Evolutionary conservation across 2,888 invertebrate genomes (phyloP), one percentile per base, ranked within the genome.

Genomic region (Nesidiocoris tenuis): DNA sequence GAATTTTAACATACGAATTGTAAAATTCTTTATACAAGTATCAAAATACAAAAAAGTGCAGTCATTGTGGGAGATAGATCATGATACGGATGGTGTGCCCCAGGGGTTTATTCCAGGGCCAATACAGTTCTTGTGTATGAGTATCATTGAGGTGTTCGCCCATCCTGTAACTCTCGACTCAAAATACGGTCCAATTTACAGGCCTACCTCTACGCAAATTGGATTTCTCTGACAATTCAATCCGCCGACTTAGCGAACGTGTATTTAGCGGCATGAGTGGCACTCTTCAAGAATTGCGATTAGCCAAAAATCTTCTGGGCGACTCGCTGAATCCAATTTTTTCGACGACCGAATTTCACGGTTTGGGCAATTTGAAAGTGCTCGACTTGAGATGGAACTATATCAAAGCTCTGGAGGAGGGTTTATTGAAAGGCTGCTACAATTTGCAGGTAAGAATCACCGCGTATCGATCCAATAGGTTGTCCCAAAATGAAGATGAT

Each of bases 301-400:
- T 96, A 71, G 88, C 91, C 24, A 89, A 93, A 81, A 96, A 96
- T 82, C 85, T 93, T n/a, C 86, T 96, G 24, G 95, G 95, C 0
- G 95, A 95, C 82, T 93, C 92, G 81, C 85, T 95, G 24, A 95
- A 95, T 84, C 95, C 95, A 0, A 94, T 95, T 80, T 95, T 95
- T 84, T 93, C 94, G 19, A 92, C 92, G 59, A 90, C 90, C 25
- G 95, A 95, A 83, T 90, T 95, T 78, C 92, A 92, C 80, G 90
- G 91, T 17, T 84, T 95, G 78, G 88, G 87, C 1, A 88, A 90
- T 77, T 85, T 95, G 74, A 88, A 89, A 81, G 84, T 91, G 55
- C 84, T 96, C 75, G 94, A 95, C 82, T 85, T 96, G 61, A 91
- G 91, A 71, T 90, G 90, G 7, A 96, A 96, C 82, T 88, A 88